Evolutionary conservation across 2,113 vertebrate genomes (phyloP), one percentile per base, ranked within the genome.

Genomic region (Rattus rattus): DNA sequence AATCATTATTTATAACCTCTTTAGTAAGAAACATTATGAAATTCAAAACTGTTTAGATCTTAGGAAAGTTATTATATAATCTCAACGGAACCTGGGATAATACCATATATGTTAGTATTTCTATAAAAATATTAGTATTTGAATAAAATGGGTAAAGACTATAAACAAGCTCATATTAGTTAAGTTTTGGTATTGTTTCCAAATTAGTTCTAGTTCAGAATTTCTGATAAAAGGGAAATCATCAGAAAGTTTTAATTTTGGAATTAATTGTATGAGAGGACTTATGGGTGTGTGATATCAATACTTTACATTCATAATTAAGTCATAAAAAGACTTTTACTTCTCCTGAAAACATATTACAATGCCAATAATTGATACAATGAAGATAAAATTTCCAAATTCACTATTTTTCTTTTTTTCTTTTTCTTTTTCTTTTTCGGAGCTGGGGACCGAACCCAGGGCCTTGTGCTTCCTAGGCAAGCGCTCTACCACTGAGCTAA

Each of bases 111-210:
- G 86, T 75, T 83, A 91, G 77, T 92, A 80, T 52, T 94, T 96
- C 52, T 94, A 87, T 90, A 94, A 94, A 95, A 95, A 96, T 80
- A 54, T 7, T 79, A 85, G 5, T 86, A 93, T 94, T 94, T 97
- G 39, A 26, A 92, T 5, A 95, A 97, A 94, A 92, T 70, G 4
- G 33, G 61, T 75, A 90, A 94, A 94, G 56, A 90, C 12, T 85
- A 90, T 52, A 92, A 92, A 94, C 9, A 73, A n/a, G 6, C 13
- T 91, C 36, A 86, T 52, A 91, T n/a, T 43, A 59, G 83, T 8
- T 88, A n/a, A 95, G n/a, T 93, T 88, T 79, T 94, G 67, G 52
- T 91, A 72, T 75, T 94, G 69, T 69, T 39, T 33, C 26, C n/a
- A 89, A 94, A 91, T 90, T 2, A 91, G 28, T 89, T 95, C 47